Evolutionary conservation across 2,888 invertebrate genomes (phyloP), one percentile per base, ranked within the genome.

Genomic region (Volucella inflata): DNA sequence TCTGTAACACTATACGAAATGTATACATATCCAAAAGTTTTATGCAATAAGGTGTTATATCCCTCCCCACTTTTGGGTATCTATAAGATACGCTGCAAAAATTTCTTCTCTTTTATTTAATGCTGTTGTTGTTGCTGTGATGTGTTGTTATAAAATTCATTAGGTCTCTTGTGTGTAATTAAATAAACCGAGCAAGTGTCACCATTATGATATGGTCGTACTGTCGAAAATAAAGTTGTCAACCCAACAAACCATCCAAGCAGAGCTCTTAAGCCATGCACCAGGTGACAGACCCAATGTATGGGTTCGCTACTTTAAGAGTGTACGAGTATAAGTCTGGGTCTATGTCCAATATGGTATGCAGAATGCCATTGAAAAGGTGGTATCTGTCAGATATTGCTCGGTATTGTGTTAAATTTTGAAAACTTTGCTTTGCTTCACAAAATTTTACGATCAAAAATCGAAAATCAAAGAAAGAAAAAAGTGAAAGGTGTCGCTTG

Each of bases 401-500:
- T 53, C 3, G n/a, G 36, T 55, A 55, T 68, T 46, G 42, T 17
- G 36, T 55, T 10, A n/a, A 40, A 67, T 67, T 53, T 67, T 53
- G 53, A 4, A 30, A 30, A 30, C 42, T 67, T 46, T 8, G 46
- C 46, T 44, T 30, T 21, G 62, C 11, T 42, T 16, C 48, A 50
- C 14, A 48, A 16, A 38, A 48, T 65, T 57, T 36, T 21, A 48
- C 21, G 57, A 75, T 40, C 40, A 40, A 38, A 53, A 55, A 14
- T 11, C n/a, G 42, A 53, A 46, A 1, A 55, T 9, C 16, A 60
- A 17, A 16, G 30, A 40, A 4, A 60, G n/a, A 60, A 44, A 38
- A 72, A 80, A 80, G 80, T 80, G 80, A 80, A 80, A 80, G 80
- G 80, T 80, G 80, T 64, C 67, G 75, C 30, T 62, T 67, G 60